Percentiles rank a stretch among this genome's conserved stretches.
Evolutionary conservation across 2,797 vertebrate species (phyloP).

Genomic region (Hoplostethus mediterraneus): DNA sequence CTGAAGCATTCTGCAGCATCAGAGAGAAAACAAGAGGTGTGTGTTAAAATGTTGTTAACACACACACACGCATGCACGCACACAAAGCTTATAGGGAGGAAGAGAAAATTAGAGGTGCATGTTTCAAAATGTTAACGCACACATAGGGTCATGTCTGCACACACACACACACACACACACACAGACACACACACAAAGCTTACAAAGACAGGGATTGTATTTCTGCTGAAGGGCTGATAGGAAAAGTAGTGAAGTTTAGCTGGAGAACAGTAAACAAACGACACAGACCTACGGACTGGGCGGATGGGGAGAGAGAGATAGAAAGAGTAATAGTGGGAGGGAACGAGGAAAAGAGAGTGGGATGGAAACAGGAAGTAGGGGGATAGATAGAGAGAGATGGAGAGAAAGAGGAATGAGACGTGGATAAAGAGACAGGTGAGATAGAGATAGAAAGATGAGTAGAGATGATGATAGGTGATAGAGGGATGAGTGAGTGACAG

Average conservation of each 20-base stretch:
- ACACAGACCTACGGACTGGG: constrained; percentile 28
- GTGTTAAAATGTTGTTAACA: constrained; percentile 71
- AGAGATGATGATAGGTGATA: not conserved
- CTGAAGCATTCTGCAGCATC: constrained; percentile 81
- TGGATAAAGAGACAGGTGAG: not conserved
- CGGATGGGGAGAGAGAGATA: constrained; percentile 20
- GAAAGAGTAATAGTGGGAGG: not conserved
- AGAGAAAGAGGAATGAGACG: not conserved
- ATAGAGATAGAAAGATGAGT: not conserved
- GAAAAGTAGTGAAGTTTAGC: constrained; percentile 65
- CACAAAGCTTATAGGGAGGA: constrained; percentile 49
- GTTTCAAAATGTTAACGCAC: constrained; percentile 63
- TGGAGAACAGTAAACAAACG: constrained; percentile 61
- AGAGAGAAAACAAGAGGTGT: constrained; percentile 80
- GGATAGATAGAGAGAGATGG: not conserved
- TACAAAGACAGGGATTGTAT: constrained; percentile 67
- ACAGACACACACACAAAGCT: constrained; percentile 59
- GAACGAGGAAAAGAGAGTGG: constrained; percentile 9
- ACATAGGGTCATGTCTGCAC: constrained; percentile 56
- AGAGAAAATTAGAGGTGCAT: constrained; percentile 49
- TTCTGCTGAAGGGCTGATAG: constrained; percentile 76
- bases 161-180: constrained; percentile 44
- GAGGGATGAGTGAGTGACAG: not conserved
- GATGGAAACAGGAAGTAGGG: not conserved
- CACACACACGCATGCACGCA: constrained; percentile 26